These are phyloP conservation scores for Trissolcus japonicus DNA, from an alignment of 2,888 invertebrate species.

Conservation along the genomic window DNA sequence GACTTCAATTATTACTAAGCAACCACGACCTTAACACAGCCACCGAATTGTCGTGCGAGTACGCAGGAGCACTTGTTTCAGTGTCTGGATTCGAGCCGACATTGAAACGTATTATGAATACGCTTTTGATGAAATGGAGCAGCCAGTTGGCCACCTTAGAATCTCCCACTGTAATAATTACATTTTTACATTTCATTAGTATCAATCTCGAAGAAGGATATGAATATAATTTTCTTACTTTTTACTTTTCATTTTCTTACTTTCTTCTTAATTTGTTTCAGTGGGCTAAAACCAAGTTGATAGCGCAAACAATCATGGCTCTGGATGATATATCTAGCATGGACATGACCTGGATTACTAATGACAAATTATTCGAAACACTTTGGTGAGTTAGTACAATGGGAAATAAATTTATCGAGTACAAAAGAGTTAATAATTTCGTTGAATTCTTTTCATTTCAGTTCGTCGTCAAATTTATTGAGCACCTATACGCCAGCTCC, in stretches of 20 bases:
- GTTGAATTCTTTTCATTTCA: constrained; percentile 11
- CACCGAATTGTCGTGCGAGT: constrained; percentile 69
- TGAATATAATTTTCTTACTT: neutral
- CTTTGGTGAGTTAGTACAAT: constrained; percentile 62
- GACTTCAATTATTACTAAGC: constrained; percentile 67
- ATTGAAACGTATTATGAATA: constrained; percentile 61
- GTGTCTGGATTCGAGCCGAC: constrained; percentile 62
- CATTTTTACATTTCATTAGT: neutral
- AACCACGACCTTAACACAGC: constrained; percentile 67
- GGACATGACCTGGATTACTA: constrained; percentile 61
- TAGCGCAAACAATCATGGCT: constrained; percentile 64
- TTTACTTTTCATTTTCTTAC: neutral
- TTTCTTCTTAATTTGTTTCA: constrained; percentile 33
- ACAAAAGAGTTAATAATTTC: neutral
- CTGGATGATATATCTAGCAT: constrained; percentile 60
- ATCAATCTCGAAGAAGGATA: no score
- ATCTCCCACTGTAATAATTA: constrained; percentile 63
- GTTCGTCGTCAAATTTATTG: constrained; percentile 76
- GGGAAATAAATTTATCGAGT: neutral
- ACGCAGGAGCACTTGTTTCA: constrained; percentile 69
- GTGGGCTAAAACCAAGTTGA: constrained; percentile 69
- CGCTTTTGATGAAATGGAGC: constrained; percentile 70
- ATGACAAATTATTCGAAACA: constrained; percentile 62
- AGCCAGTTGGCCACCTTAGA: constrained; percentile 63
- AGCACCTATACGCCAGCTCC: constrained; percentile 72